These are phyloP conservation scores for Urocynchramus pylzowi DNA, from an alignment of 2,113 vertebrate genomes.

Conservation along the genomic window DNA sequence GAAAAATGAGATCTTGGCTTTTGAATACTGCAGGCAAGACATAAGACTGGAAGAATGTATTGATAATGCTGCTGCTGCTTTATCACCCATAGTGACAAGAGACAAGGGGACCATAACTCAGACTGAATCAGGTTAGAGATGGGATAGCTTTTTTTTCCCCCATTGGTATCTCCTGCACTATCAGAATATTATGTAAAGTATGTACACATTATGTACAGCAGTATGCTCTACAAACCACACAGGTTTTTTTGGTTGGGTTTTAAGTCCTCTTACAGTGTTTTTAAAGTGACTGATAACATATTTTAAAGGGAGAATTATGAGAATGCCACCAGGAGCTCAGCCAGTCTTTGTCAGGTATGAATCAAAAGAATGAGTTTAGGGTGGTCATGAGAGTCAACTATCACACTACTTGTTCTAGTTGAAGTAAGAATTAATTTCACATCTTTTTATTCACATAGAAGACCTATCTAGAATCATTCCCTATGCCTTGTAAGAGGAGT, in stretches of 20 bases:
- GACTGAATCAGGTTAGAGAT: neutral
- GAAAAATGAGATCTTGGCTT: neutral
- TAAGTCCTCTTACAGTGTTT: neutral
- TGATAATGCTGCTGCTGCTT: neutral
- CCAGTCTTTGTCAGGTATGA: neutral
- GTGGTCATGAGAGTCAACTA: neutral
- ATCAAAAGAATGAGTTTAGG: neutral
- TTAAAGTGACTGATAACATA: neutral
- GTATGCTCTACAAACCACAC: neutral
- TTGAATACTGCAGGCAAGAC: neutral
- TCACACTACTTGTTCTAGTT: neutral
- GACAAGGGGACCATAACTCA: neutral
- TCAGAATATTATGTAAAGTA: neutral
- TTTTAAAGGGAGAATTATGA: neutral
- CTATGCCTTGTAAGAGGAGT: neutral
- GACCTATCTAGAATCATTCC: neutral
- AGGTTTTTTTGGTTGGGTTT: neutral
- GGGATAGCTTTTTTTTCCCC: rapidly evolving
- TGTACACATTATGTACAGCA: neutral
- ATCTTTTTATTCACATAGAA: neutral
- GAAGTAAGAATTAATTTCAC: neutral
- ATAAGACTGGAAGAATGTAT: neutral
- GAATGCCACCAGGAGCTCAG: neutral
- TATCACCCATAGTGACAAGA: neutral
- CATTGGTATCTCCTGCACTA: neutral